Evolutionary conservation across 2,888 invertebrate genomes (phyloP).

Genomic region (Zhuqinia jingwanae): DNA sequence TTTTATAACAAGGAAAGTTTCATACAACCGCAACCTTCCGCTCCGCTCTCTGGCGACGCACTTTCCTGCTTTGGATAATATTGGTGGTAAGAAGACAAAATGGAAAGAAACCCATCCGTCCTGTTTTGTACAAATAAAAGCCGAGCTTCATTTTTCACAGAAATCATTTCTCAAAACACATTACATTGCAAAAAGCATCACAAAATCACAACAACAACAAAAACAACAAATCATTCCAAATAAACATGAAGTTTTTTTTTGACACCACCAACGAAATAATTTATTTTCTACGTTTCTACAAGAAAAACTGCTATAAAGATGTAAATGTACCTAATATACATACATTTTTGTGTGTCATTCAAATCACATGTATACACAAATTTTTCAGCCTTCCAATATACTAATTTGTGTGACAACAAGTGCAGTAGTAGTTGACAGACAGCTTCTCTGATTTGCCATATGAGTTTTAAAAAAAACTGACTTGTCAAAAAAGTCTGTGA

Average conservation of each 20-base stretch:
- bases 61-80: slow-evolving; percentile 27
- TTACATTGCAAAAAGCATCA: not conserved
- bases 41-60: slow-evolving; percentile 39
- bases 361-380: no score
- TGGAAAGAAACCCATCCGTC: slow-evolving; percentile 42
- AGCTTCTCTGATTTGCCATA: no score
- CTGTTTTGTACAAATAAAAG: not conserved
- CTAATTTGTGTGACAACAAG: no score
- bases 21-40: slow-evolving; percentile 31
- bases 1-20: slow-evolving; percentile 25
- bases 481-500: no score
- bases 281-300: no score
- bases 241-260: no score
- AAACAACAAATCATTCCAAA: no score
- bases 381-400: no score
- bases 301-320: no score
- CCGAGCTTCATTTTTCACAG: slow-evolving; percentile 22
- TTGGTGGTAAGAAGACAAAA: slow-evolving; percentile 51
- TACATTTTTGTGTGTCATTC: not conserved
- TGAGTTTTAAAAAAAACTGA: no score
- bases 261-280: no score
- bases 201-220: slow-evolving; percentile 8
- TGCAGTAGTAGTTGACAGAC: no score
- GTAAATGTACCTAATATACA: not conserved
- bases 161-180: not conserved